Percentiles rank a stretch among this genome's conserved stretches.
Evolutionary conservation across 2,797 vertebrate species (phyloP).

Genomic region (Scolopax rusticola): DNA sequence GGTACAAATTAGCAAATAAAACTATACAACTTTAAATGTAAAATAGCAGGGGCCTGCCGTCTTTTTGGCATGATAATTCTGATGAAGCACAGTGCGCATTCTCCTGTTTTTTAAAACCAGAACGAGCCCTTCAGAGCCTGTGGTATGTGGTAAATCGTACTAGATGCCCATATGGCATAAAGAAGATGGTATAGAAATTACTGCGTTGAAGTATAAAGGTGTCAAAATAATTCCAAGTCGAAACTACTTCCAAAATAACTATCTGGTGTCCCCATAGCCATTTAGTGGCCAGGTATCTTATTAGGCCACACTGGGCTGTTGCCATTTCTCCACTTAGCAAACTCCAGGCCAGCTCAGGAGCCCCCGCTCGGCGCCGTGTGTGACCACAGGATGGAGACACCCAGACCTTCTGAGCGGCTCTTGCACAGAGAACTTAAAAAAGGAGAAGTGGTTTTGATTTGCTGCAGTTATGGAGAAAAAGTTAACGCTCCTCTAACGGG

Average conservation of each 20-base stretch:
- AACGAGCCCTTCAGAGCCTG: not conserved
- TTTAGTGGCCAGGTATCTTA: not conserved
- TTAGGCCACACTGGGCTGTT: not conserved
- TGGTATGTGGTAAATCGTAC: fast-evolving
- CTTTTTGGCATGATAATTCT: not conserved
- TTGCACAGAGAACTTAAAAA: not conserved
- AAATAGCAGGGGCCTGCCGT: not conserved
- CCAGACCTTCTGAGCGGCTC: not conserved
- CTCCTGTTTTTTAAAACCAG: not conserved
- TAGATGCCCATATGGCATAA: not conserved
- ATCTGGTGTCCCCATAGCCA: not conserved
- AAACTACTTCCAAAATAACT: not conserved
- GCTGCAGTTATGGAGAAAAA: not conserved
- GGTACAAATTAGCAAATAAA: not conserved
- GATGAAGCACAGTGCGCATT: not conserved
- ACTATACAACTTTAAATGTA: not conserved
- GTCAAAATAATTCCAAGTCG: not conserved
- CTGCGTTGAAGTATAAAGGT: not conserved
- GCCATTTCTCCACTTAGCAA: not conserved
- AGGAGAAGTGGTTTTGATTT: not conserved
- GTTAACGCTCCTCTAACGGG: fast-evolving
- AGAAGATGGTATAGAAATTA: not conserved
- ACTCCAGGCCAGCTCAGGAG: not conserved
- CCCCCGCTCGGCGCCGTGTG: not conserved
- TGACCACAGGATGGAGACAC: not conserved